Evolutionary conservation across 2,113 vertebrate genomes (phyloP), one percentile per base, ranked within the genome.

Genomic region (Xenopus borealis): DNA sequence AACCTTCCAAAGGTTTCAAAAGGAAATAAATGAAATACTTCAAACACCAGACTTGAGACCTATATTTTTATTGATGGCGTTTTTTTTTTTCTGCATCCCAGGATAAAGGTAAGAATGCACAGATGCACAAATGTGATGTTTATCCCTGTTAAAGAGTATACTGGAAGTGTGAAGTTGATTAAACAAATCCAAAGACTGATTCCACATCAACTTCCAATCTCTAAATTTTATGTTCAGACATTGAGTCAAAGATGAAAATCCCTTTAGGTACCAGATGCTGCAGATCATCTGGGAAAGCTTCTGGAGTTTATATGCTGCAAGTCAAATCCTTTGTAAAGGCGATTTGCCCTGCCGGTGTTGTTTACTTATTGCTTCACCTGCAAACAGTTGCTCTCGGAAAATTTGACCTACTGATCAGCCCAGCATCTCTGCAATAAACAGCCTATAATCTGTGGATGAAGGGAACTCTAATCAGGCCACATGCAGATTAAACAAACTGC

Each of bases 381-480:
- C 84, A 87, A 93, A 92, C 87, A 90, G 89, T 83, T 84, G 89
- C 88, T 89, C 88, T 83, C 82, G 47, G 89, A 90, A 90, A 89
- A 89, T 83, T 82, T 82, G 91, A 91, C 88, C 91, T 84, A 91
- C 86, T 85, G 86, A 88, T 90, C 84, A 82, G 85, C 83, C 84
- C 83, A 80, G 86, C 87, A 82, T 83, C 85, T 86, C 88, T 88
- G 90, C 91, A 92, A 92, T 94, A 92, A 94, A 91, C 90, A 92
- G 86, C 73, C 89, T 74, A 88, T 95, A 95, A 96, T 95, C 94
- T 92, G 91, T 87, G 88, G 91, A 90, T 89, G 89, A 91, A 90
- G 89, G 86, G 83, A 87, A 90, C 87, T 92, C 91, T 92, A 96
- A 96, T 95, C 94, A 95, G 95, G 96, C 92, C 95, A 96, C 92